Evolutionary conservation across 2,113 vertebrate genomes (phyloP).

Genomic region (Corvus cornix): DNA sequence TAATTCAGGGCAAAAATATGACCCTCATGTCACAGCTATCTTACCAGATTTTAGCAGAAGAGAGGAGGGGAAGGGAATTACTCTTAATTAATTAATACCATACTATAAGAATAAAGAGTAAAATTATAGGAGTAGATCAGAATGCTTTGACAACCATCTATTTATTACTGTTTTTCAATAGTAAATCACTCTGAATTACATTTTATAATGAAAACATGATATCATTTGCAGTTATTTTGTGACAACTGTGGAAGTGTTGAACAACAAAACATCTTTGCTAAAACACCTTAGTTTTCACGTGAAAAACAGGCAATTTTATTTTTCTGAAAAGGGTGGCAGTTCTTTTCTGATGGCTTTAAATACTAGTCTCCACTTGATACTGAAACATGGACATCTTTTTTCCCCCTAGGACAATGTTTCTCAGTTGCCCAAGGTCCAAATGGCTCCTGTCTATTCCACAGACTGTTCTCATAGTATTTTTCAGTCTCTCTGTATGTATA

Average conservation of each 20-base stretch:
- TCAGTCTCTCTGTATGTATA: neutral
- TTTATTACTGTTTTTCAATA: neutral
- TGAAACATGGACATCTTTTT: neutral
- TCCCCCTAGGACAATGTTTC: fast-evolving
- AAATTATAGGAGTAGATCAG: neutral
- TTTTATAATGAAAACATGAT: neutral
- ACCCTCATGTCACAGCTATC: neutral
- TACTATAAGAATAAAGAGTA: neutral
- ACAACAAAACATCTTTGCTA: neutral
- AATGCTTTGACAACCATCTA: neutral
- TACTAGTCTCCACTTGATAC: neutral
- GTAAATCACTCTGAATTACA: neutral
- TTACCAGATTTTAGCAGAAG: neutral
- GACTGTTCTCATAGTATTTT: neutral
- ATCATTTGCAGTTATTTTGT: neutral
- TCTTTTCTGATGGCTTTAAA: neutral
- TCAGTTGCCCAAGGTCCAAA: neutral
- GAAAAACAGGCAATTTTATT: neutral
- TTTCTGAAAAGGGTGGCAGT: neutral
- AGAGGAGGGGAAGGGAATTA: neutral
- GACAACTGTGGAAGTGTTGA: neutral
- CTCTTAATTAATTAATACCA: neutral
- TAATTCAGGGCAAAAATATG: neutral
- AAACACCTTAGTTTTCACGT: neutral
- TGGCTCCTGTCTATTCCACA: neutral